phyloP scores from a whole-genome alignment of 2,113 vertebrate species.

The Phainopepla nitens region DNA sequence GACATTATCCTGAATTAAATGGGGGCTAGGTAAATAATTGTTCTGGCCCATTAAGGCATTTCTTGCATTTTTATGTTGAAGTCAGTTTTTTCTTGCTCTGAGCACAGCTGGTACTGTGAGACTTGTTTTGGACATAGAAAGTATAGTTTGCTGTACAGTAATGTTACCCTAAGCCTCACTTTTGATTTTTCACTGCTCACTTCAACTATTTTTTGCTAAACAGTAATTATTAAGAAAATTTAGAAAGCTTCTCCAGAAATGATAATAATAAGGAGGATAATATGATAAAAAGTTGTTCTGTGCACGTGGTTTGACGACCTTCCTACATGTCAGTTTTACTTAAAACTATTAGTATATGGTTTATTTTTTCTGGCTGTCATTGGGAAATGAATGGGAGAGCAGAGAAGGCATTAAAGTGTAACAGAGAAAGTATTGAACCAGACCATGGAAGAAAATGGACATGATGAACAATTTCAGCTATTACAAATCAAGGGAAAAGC shows the following conservation, averaged over 20 bases:
- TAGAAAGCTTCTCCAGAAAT: background rate
- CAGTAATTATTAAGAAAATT: background rate
- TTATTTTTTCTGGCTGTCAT: background rate
- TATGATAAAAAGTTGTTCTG: background rate
- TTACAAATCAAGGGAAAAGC: background rate
- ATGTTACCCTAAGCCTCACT: background rate
- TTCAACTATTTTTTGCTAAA: background rate
- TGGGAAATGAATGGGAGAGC: background rate
- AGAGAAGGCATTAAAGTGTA: background rate
- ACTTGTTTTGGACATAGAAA: background rate
- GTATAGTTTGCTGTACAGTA: background rate
- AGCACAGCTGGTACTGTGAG: background rate
- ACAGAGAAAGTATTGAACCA: background rate
- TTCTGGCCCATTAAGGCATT: background rate
- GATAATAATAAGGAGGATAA: background rate
- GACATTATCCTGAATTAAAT: background rate
- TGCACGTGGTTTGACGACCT: background rate
- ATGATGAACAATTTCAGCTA: background rate
- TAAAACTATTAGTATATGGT: background rate
- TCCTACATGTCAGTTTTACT: background rate
- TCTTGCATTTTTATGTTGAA: background rate
- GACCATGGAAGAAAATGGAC: background rate
- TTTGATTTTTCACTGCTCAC: background rate
- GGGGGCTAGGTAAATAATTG: background rate
- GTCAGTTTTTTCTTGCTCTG: background rate